These are phyloP conservation scores for Lepeophtheirus salmonis DNA, from an alignment of 1,140 invertebrate genomes.

Conservation along the genomic window DNA sequence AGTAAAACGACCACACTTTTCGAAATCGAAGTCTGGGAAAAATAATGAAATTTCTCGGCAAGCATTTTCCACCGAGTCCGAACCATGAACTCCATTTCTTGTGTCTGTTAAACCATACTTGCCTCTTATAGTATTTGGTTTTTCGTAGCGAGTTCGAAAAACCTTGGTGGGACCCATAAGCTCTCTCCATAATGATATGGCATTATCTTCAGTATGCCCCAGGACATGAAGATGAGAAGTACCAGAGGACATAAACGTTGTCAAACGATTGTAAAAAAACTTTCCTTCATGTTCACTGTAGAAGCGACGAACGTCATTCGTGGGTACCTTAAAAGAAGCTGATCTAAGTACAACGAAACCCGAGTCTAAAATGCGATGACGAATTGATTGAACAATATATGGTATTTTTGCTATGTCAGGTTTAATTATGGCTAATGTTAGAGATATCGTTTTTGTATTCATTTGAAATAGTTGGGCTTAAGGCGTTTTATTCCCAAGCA, in stretches of 20 bases:
- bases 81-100: conserved; percentile 74
- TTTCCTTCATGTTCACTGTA: conserved; percentile 61
- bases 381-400: not conserved
- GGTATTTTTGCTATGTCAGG: not conserved
- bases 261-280: conserved; percentile 67
- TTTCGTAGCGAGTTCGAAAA: conserved; percentile 49
- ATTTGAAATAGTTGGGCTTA: too few relatives aligned
- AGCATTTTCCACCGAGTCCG: conserved; percentile 59
- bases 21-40: conserved; percentile 31
- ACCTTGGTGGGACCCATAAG: conserved; percentile 75
- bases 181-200: conserved; percentile 53
- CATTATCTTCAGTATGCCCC: conserved; percentile 37
- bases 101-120: conserved; percentile 71
- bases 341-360: not conserved
- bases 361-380: not conserved
- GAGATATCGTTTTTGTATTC: not conserved
- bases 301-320: conserved; percentile 43
- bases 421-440: conserved; percentile 12
- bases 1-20: too few relatives aligned
- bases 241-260: conserved; percentile 50
- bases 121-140: conserved; percentile 54
- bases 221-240: conserved; percentile 34
- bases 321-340: not conserved
- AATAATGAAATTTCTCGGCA: conserved; percentile 50
- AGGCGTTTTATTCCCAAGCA: not conserved